These are phyloP conservation scores for Phoxinus dragarum DNA, from an alignment of 2,797 vertebrate species.

Conservation along the genomic window DNA sequence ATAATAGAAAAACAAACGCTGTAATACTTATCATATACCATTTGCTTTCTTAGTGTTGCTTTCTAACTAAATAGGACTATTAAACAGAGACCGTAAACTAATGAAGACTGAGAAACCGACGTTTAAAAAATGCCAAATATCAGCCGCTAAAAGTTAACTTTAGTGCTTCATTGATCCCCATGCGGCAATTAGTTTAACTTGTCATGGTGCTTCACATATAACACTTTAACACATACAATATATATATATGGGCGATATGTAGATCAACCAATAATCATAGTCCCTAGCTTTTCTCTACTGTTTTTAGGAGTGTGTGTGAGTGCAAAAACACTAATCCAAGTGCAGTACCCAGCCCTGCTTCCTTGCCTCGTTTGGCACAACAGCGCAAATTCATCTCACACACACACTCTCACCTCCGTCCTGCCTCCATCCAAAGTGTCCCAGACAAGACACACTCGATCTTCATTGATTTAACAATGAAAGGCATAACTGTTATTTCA, in stretches of 20 bases:
- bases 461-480: slow-evolving; percentile 33
- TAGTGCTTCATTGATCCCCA: no score
- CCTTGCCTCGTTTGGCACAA: slow-evolving; percentile 51
- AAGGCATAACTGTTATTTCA: background rate
- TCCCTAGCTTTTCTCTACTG: background rate
- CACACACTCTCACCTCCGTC: background rate
- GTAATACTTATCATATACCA: background rate
- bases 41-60: background rate
- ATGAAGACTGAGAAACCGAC: background rate
- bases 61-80: background rate
- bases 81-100: background rate
- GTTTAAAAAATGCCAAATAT: background rate
- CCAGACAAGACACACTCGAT: slow-evolving; percentile 18
- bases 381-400: slow-evolving; percentile 40
- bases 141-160: no score
- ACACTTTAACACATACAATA: no score
- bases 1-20: background rate
- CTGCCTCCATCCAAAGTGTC: slow-evolving; percentile 5
- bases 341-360: slow-evolving; percentile 5
- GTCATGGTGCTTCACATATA: no score
- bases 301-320: background rate
- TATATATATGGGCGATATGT: background rate
- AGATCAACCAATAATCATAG: background rate
- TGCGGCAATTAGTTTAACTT: no score
- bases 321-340: background rate